Conservation (phyloP, 2,888 invertebrate genomes). For the Lutraria lutraria region DNA sequence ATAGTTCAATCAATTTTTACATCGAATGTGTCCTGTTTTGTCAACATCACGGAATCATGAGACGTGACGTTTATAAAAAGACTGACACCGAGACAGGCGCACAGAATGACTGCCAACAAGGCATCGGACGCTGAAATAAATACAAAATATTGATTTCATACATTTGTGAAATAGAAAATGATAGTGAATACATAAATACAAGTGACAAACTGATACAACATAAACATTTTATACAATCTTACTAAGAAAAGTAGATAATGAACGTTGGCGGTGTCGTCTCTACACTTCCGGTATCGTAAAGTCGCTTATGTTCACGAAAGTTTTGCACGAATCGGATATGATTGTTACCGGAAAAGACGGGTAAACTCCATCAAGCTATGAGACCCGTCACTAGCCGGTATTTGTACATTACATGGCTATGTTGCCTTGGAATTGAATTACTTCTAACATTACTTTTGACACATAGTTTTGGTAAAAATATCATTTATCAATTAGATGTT, state of each 20-base stretch:
- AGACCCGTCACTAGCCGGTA: too few relatives aligned
- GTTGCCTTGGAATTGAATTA: too few relatives aligned
- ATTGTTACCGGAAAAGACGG: not conserved
- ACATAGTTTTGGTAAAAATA: too few relatives aligned
- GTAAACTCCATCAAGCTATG: not conserved
- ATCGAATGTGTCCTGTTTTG: too few relatives aligned
- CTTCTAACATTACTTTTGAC: too few relatives aligned
- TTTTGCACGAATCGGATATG: not conserved
- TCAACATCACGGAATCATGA: not conserved
- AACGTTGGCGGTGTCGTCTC: conserved; percentile 19
- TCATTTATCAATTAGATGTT: too few relatives aligned
- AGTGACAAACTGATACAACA: not conserved
- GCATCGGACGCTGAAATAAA: not conserved
- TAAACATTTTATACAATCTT: not conserved
- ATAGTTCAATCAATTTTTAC: too few relatives aligned
- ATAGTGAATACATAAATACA: not conserved
- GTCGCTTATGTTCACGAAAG: conserved; percentile 15
- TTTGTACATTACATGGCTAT: too few relatives aligned
- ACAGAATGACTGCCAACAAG: not conserved
- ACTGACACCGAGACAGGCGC: not conserved
- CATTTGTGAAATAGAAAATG: not conserved
- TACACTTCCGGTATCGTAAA: conserved; percentile 7
- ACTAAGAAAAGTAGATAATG: too few relatives aligned
- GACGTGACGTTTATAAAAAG: not conserved
- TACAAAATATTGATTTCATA: not conserved